Base-by-base conservation (phyloP, 2,113 vertebrate genomes). In the Pao palembangensis region DNA sequence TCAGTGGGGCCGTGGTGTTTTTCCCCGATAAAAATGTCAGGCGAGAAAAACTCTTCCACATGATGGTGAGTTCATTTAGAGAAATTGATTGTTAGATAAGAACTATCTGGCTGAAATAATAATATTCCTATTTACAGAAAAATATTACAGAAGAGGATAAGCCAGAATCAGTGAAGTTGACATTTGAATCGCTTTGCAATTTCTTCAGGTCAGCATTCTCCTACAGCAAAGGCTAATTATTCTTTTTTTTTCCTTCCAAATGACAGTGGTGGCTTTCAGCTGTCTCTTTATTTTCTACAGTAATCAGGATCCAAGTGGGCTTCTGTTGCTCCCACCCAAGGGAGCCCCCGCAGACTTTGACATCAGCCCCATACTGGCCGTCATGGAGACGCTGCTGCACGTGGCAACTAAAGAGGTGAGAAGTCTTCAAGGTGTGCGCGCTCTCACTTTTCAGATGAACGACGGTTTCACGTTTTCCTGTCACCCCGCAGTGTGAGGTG, bases 1-100 rank as follows among this genome's bases (percentile, higher is more conserved):
- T 98, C 13, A 92, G 88, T 1, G 97, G 97, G 82, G 97, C 96
- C 2, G 94, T 94, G n/a, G 83, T 98, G 83, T 99, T 99, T 79
- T 98, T 96, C 85, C 95, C 95, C 11, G 93, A 97, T 61, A 93
- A 95, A 71, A 90, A 89, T 34, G 88, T 90, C 75, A 89, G 95
- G 49, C 81, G 95, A 28, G 90, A 93, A 58, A 95, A 93, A 70
- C 94, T 99, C 69, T 98, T 99, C 82, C 81, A 92, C 76, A 94
- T 98, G 94, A 95, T 98, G 96, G 97, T 98, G 50, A 73, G 88
- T 67, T 23, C 44, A 16, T 7, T 7, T 4, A 61, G 47, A 18
- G 17, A 20, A 18, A 18, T 10, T n/a, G 44, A n/a, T 17, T 1
- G 6, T 13, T n/a, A 13, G n/a, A 14, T 13, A 8, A 3, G 14